These are phyloP conservation scores for Julus scanicus DNA, from an alignment of 2,888 invertebrate genomes.

Conservation along the genomic window DNA sequence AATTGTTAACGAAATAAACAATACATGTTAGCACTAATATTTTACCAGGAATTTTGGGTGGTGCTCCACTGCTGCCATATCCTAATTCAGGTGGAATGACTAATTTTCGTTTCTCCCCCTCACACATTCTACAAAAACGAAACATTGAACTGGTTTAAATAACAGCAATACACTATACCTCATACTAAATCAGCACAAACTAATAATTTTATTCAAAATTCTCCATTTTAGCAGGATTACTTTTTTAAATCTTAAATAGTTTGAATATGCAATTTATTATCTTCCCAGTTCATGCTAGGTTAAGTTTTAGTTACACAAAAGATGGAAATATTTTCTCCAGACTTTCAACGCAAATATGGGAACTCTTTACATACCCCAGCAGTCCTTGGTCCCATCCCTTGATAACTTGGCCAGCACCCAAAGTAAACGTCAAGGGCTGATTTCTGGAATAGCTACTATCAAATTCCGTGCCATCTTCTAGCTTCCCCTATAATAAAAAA, in stretches of 20 bases:
- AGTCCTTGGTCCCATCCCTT: constrained; percentile 93
- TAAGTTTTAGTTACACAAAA: too few species aligned
- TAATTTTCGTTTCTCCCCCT: constrained; percentile 85
- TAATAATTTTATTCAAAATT: too few species aligned
- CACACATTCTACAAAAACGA: constrained; percentile 76
- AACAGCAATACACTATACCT: too few species aligned
- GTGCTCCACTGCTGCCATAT: constrained; percentile 83
- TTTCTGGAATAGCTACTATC: constrained; percentile 82
- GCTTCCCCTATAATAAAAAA: constrained; percentile 74
- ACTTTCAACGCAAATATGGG: too few species aligned
- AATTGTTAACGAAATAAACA: background rate
- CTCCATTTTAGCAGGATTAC: too few species aligned
- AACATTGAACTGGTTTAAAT: too few species aligned
- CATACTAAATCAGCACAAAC: too few species aligned
- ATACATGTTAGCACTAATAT: background rate
- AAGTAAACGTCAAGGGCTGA: constrained; percentile 81
- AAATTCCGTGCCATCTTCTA: constrained; percentile 87
- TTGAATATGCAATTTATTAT: too few species aligned
- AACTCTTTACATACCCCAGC: constrained; percentile 69
- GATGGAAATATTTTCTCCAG: too few species aligned
- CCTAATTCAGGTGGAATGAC: constrained; percentile 87
- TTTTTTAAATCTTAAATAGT: too few species aligned
- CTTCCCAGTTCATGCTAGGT: too few species aligned
- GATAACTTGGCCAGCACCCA: constrained; percentile 87
- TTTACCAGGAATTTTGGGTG: constrained; percentile 82